Evolutionary conservation across 2,797 vertebrate species (phyloP).

Genomic region (Scyliorhinus canicula): DNA sequence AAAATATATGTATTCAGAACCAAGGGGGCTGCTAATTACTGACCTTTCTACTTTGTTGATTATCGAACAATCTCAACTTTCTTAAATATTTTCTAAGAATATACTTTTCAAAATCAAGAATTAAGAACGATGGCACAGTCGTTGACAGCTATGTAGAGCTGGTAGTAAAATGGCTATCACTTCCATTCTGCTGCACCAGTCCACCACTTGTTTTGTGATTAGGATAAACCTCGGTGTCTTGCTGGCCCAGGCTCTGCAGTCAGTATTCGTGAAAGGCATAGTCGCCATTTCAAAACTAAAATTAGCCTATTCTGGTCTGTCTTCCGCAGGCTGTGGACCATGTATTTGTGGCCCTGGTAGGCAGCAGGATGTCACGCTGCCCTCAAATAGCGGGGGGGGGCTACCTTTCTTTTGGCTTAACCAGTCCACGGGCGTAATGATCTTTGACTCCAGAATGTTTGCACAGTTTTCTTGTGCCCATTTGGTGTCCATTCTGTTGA

Average conservation of each 20-base stretch:
- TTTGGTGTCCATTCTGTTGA: background rate
- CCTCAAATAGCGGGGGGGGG: background rate
- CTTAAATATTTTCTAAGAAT: constrained; percentile 2
- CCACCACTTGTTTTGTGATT: too few species aligned
- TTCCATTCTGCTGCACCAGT: background rate
- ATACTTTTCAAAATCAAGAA: background rate
- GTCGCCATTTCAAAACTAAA: background rate
- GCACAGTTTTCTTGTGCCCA: background rate
- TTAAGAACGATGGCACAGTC: background rate
- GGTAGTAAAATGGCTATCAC: background rate
- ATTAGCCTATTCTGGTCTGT: background rate
- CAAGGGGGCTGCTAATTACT: background rate
- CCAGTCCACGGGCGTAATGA: background rate
- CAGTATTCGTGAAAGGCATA: background rate
- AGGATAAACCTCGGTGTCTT: background rate
- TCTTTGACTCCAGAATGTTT: background rate
- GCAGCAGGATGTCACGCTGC: too few species aligned
- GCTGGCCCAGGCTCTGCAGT: background rate
- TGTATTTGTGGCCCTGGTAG: background rate
- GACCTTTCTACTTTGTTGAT: background rate
- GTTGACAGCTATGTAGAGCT: background rate
- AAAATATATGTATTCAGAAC: background rate
- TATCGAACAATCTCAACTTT: constrained; percentile 19
- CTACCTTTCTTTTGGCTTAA: background rate
- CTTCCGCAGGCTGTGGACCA: background rate